A percentile compares a stretch with the other conserved stretches of the same genome.
Evolutionary conservation across 2,888 invertebrate species (phyloP).

Genomic region (Drosophila paranaensis): DNA sequence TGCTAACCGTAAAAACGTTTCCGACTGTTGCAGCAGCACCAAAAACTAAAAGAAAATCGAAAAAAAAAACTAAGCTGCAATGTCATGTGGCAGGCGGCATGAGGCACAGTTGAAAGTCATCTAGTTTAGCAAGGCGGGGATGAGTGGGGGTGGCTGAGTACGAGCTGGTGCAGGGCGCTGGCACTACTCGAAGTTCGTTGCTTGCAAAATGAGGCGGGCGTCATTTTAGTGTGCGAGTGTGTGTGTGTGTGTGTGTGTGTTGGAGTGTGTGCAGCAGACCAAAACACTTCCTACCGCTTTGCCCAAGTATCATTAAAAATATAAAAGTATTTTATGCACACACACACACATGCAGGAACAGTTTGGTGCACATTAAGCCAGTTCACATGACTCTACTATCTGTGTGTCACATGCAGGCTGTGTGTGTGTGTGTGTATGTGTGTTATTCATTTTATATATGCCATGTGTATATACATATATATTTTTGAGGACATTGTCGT

Average conservation of each 20-base stretch:
- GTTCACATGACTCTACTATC: slow-evolving; percentile 43
- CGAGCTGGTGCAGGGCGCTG: not conserved
- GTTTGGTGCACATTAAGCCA: slow-evolving; percentile 56
- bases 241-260: slow-evolving; percentile 21
- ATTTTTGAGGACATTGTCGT: slow-evolving; percentile 41
- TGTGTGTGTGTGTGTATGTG: slow-evolving; percentile 17
- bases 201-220: slow-evolving; percentile 56
- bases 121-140: slow-evolving; percentile 53
- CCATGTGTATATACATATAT: slow-evolving; percentile 8
- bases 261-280: slow-evolving; percentile 74
- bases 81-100: slow-evolving; percentile 51
- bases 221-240: slow-evolving; percentile 16
- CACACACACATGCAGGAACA: slow-evolving; percentile 25
- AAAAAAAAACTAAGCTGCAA: slow-evolving; percentile 42
- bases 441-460: slow-evolving; percentile 21
- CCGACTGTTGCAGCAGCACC: slow-evolving; percentile 61
- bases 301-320: slow-evolving; percentile 80
- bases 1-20: slow-evolving; percentile 77
- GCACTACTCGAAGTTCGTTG: slow-evolving; percentile 65
- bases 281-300: slow-evolving; percentile 79
- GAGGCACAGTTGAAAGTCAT: slow-evolving; percentile 72
- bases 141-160: not conserved
- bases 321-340: slow-evolving; percentile 76
- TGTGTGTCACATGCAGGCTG: slow-evolving; percentile 11
- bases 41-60: slow-evolving; percentile 18